These are phyloP conservation scores for Neoarius graeffei DNA, from an alignment of 2,113 vertebrate species.

Conservation along the genomic window DNA sequence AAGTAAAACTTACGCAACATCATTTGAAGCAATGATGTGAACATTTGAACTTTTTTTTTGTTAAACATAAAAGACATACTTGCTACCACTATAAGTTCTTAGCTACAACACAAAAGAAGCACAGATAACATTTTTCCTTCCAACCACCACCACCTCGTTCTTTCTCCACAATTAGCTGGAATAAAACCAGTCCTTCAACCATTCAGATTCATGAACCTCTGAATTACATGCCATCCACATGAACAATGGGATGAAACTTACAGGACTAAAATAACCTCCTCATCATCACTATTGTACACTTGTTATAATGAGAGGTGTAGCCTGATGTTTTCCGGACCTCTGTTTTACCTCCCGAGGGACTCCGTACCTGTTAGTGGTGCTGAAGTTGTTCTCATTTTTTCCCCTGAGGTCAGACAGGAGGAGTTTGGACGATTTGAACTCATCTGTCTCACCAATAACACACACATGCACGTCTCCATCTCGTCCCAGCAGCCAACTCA, in stretches of 20 bases:
- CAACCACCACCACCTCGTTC: no score
- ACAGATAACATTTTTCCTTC: no score
- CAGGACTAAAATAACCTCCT: constrained; percentile 4
- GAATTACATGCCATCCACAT: neutral
- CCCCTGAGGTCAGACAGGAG: constrained; percentile 63
- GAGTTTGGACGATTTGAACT: constrained; percentile 66
- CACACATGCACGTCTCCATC: constrained; percentile 74
- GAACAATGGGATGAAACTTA: neutral
- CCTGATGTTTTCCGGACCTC: neutral
- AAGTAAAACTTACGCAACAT: neutral
- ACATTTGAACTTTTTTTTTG: neutral
- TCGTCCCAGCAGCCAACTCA: constrained; percentile 73
- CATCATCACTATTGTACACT: neutral
- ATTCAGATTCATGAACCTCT: neutral
- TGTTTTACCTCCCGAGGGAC: neutral
- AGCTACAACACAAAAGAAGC: neutral
- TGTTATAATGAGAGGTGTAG: neutral
- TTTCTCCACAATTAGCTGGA: neutral
- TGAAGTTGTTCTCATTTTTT: constrained; percentile 51
- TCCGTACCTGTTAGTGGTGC: constrained; percentile 35
- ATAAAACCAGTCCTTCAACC: neutral
- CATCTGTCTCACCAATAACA: constrained; percentile 71
- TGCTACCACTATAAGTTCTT: no score
- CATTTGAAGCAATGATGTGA: neutral
- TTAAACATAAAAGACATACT: no score